Conservation (phyloP, 2,888 invertebrate genomes). For the Spilosoma lubricipeda region DNA sequence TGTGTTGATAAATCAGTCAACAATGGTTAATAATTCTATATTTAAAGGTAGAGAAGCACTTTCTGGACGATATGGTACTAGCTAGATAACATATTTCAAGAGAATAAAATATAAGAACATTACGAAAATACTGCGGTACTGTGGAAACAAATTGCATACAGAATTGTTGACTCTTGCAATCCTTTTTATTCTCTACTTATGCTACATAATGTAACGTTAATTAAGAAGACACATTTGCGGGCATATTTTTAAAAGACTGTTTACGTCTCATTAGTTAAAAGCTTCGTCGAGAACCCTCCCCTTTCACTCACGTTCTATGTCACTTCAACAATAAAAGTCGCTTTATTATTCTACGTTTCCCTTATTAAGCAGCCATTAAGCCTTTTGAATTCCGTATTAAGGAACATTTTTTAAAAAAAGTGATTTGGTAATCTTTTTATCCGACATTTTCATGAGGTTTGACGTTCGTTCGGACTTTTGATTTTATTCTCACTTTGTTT, state of each 20-base stretch:
- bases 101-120: not conserved
- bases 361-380: slow-evolving; percentile 33
- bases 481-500: slow-evolving; percentile 19
- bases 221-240: slow-evolving; percentile 22
- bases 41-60: no score
- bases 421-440: slow-evolving; percentile 26
- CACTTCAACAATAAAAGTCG: slow-evolving; percentile 38
- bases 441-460: slow-evolving; percentile 32
- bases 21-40: no score
- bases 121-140: not conserved
- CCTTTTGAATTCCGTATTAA: slow-evolving; percentile 35
- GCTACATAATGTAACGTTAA: slow-evolving; percentile 21
- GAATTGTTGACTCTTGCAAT: not conserved
- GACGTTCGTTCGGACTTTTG: slow-evolving; percentile 12
- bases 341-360: slow-evolving; percentile 38
- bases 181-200: slow-evolving; percentile 1
- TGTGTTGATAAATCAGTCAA: no score
- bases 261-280: slow-evolving; percentile 52
- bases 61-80: no score
- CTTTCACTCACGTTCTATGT: slow-evolving; percentile 33
- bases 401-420: slow-evolving; percentile 29
- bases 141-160: not conserved
- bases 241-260: slow-evolving; percentile 38
- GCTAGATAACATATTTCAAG: not conserved
- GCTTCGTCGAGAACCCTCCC: slow-evolving; percentile 33